phyloP scores from a whole-genome alignment of 1,140 invertebrate species.

The Mya arenaria region DNA sequence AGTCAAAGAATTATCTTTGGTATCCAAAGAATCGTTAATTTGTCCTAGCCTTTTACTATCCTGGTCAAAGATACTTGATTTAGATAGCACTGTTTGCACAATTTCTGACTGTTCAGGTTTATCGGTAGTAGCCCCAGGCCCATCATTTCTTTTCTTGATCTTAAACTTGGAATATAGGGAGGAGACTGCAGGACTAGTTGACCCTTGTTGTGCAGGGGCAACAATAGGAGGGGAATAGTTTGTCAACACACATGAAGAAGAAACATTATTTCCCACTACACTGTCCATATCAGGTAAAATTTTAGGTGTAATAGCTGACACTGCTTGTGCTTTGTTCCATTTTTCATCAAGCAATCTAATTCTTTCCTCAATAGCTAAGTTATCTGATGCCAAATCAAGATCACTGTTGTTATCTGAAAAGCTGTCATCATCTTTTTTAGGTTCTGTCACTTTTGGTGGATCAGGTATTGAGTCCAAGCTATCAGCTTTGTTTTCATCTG shows the following conservation, averaged over 20 bases:
- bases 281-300: slow-evolving; percentile 44
- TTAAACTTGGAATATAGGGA: slow-evolving; percentile 80
- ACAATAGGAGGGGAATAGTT: slow-evolving; percentile 63
- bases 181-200: slow-evolving; percentile 29
- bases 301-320: slow-evolving; percentile 59
- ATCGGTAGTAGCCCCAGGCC: slow-evolving; percentile 67
- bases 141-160: slow-evolving; percentile 80
- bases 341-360: slow-evolving; percentile 95
- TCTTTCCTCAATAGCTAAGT: slow-evolving; percentile 89
- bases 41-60: slow-evolving; percentile 96
- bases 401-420: slow-evolving; percentile 69
- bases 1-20: slow-evolving; percentile 76
- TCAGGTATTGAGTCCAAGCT: slow-evolving; percentile 42
- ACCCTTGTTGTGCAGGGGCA: slow-evolving; percentile 47
- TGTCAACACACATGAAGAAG: slow-evolving; percentile 51
- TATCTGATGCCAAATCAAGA: slow-evolving; percentile 56
- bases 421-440: slow-evolving; percentile 63
- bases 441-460: slow-evolving; percentile 20
- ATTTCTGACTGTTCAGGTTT: slow-evolving; percentile 92
- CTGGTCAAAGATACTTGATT: slow-evolving; percentile 95
- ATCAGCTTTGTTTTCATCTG: slow-evolving; percentile 47
- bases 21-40: slow-evolving; percentile 92
- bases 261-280: slow-evolving; percentile 48
- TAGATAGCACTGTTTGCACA: slow-evolving; percentile 93
- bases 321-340: slow-evolving; percentile 68